Evolutionary conservation across 2,888 invertebrate genomes (phyloP).

Genomic region (Cotesia congregata): DNA sequence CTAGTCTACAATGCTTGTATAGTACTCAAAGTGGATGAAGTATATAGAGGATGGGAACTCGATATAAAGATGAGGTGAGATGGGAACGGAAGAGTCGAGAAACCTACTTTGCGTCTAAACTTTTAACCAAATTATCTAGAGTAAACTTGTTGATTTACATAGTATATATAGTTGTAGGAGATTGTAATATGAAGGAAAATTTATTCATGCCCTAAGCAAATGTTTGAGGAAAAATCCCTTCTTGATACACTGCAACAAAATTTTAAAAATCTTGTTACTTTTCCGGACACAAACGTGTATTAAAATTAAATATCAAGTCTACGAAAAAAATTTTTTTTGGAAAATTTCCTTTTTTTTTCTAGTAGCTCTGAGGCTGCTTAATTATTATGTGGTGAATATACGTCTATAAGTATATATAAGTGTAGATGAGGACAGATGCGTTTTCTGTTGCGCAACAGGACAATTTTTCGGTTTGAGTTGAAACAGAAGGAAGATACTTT

Average conservation of each 20-base stretch:
- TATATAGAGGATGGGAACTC: neutral
- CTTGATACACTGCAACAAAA: no score
- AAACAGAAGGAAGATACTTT: neutral
- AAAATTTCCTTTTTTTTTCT: no score
- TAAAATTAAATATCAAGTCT: no score
- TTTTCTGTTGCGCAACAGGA: neutral
- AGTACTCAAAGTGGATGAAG: no score
- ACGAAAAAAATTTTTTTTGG: no score
- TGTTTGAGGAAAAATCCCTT: neutral
- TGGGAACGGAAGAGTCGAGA: constrained; percentile 18
- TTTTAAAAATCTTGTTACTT: no score
- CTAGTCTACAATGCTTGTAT: no score
- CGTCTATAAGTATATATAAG: neutral
- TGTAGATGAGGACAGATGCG: neutral
- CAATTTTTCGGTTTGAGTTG: neutral
- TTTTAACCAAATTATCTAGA: neutral
- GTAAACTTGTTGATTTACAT: neutral
- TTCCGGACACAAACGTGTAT: no score
- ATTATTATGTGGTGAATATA: no score
- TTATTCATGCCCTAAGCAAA: neutral
- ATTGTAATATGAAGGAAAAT: neutral
- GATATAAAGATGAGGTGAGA: neutral
- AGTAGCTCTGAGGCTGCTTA: no score
- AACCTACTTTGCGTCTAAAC: constrained; percentile 6
- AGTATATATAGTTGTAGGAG: neutral